Percentiles rank a stretch among this genome's conserved stretches.
phyloP scores from a whole-genome alignment of 1,140 invertebrate genomes.

The Macrobrachium rosenbergii region DNA sequence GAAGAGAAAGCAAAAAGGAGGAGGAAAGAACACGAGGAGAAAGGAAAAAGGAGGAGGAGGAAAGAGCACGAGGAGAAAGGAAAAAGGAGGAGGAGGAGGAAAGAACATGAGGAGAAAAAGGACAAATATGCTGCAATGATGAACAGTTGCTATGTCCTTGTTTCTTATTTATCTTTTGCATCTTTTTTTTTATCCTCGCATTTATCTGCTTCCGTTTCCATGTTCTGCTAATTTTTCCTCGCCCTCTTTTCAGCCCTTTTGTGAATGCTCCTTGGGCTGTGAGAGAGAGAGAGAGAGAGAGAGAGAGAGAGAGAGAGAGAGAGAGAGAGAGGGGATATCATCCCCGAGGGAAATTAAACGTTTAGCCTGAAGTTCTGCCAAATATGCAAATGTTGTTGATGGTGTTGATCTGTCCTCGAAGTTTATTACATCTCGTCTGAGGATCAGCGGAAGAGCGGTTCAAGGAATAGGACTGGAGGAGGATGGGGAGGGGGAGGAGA shows the following conservation, averaged over 20 bases:
- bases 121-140: no score
- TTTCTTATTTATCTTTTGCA: no score
- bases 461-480: neutral
- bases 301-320: conserved; percentile 11
- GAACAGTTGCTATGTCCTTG: no score
- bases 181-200: neutral
- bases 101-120: no score
- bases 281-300: neutral
- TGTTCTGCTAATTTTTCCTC: neutral
- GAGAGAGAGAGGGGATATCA: neutral
- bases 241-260: neutral
- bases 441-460: neutral
- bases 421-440: neutral
- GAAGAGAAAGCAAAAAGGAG: no score
- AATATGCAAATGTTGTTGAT: neutral
- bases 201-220: neutral
- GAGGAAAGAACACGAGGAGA: no score
- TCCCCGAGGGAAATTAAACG: neutral
- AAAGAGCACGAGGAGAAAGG: no score
- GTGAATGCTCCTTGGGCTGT: no score
- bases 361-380: no score
- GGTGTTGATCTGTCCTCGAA: neutral
- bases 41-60: no score
- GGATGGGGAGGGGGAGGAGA: neutral
- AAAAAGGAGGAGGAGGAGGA: no score